phyloP scores from a whole-genome alignment of 2,797 vertebrate species.

The Fringilla coelebs region DNA sequence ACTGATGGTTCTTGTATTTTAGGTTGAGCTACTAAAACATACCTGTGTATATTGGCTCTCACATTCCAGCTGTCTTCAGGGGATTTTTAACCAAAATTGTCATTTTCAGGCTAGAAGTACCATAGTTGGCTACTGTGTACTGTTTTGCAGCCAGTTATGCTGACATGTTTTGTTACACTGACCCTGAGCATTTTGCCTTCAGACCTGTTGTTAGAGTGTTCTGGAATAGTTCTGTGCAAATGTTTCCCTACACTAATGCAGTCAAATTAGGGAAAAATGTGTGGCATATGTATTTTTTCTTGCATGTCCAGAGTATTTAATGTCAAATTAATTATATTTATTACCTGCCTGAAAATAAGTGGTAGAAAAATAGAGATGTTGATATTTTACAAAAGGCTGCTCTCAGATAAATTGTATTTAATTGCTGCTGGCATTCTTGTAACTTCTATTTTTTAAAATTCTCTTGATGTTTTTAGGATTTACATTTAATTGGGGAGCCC shows the following conservation, averaged over 20 bases:
- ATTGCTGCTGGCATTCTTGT: background rate
- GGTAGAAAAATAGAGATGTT: background rate
- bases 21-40: background rate
- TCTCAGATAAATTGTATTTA: background rate
- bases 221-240: background rate
- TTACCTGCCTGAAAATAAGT: background rate
- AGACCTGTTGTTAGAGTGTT: background rate
- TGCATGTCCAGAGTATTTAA: background rate
- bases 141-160: background rate
- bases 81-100: background rate
- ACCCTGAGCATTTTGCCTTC: background rate
- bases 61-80: background rate
- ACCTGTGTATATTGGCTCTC: background rate
- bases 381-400: background rate
- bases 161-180: background rate
- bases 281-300: background rate
- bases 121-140: background rate
- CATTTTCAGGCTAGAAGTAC: background rate
- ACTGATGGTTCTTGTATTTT: background rate
- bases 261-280: background rate
- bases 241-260: background rate
- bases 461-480: constrained; percentile 76
- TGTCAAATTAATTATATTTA: background rate
- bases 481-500: constrained; percentile 94
- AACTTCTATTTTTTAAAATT: background rate